phyloP scores from a whole-genome alignment of 2,797 vertebrate genomes.

The Clarias platycephalus region DNA sequence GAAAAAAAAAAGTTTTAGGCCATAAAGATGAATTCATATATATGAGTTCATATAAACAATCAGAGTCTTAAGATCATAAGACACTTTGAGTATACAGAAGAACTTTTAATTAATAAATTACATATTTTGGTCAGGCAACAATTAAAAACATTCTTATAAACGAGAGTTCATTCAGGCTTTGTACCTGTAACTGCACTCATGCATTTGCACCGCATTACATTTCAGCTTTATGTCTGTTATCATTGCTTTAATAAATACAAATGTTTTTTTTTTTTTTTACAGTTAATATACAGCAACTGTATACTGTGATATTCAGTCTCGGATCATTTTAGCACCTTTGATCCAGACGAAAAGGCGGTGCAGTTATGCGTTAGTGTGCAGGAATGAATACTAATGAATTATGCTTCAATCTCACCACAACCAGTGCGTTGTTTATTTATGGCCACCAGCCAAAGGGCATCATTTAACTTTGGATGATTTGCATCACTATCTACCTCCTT shows the following conservation, averaged over 20 bases:
- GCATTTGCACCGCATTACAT: background rate
- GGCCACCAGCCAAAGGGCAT: conserved; percentile 48
- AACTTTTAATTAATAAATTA: background rate
- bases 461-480: conserved; percentile 61
- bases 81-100: background rate
- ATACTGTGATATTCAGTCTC: conserved; percentile 18
- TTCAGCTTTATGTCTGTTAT: background rate
- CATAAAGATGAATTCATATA: background rate
- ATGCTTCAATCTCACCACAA: conserved; percentile 54
- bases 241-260: background rate
- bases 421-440: conserved; percentile 65
- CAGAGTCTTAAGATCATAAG: background rate
- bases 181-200: background rate
- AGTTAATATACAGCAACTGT: background rate
- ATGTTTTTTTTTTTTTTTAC: conserved; percentile 15
- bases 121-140: background rate
- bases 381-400: conserved; percentile 59
- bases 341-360: conserved; percentile 16
- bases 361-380: conserved; percentile 45
- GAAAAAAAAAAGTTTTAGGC: background rate
- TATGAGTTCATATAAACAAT: background rate
- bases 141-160: background rate
- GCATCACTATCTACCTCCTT: conserved; percentile 59
- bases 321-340: conserved; percentile 10
- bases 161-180: background rate